A percentile compares a stretch with the other conserved stretches of the same genome.
Conservation (phyloP, 1,140 invertebrate genomes). For the Drosophila sp. region DNA sequence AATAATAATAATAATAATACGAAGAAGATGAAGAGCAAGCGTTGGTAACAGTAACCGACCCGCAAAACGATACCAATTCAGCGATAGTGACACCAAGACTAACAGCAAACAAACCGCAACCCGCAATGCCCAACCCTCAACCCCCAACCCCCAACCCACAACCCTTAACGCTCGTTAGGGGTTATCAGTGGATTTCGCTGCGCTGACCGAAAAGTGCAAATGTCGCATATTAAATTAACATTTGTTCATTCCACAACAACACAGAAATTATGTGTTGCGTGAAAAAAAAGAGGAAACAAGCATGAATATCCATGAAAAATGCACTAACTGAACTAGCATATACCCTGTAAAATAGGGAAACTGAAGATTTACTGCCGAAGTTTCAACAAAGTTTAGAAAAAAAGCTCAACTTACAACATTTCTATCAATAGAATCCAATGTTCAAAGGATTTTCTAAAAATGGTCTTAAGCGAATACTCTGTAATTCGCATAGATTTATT, state of each 20-base stretch:
- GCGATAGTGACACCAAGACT: slow-evolving; percentile 6
- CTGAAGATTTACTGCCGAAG: too few species aligned
- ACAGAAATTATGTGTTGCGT: slow-evolving; percentile 62
- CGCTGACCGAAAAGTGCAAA: slow-evolving; percentile 74
- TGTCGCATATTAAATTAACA: slow-evolving; percentile 82
- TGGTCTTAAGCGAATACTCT: too few species aligned
- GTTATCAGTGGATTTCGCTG: slow-evolving; percentile 17
- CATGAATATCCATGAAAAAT: background rate
- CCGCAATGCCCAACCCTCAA: background rate
- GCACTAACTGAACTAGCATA: background rate
- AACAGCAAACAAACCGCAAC: background rate
- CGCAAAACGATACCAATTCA: background rate
- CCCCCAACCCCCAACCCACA: background rate
- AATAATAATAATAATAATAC: slow-evolving; percentile 27
- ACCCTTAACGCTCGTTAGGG: slow-evolving; percentile 1
- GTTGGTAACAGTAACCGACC: slow-evolving; percentile 6
- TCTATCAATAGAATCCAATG: too few species aligned
- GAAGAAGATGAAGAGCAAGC: background rate
- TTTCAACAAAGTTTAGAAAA: background rate
- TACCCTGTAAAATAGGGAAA: slow-evolving; percentile 13
- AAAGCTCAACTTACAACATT: too few species aligned
- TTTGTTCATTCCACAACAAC: slow-evolving; percentile 33
- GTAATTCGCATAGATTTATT: too few species aligned
- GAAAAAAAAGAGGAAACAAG: slow-evolving; percentile 42
- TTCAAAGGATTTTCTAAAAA: too few species aligned